Conservation (phyloP, 2,113 vertebrate genomes). For the Macrotis lagotis region DNA sequence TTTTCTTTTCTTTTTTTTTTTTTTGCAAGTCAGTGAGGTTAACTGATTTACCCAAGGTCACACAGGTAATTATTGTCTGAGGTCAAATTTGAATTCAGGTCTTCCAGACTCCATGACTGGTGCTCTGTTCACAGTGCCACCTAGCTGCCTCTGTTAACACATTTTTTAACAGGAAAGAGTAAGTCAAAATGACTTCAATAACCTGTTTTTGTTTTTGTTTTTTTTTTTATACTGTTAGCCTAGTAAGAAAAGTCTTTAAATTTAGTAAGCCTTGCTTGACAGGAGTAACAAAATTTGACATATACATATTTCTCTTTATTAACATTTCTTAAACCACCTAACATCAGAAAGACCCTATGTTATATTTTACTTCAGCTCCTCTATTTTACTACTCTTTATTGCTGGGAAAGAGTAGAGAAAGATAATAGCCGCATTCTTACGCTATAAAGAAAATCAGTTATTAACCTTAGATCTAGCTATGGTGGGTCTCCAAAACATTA, state of each 20-base stretch:
- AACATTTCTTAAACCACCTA: not conserved
- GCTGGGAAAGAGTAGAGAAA: not conserved
- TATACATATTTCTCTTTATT: constrained; percentile 20
- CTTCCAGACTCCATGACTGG: too few relatives aligned
- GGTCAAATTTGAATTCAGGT: too few relatives aligned
- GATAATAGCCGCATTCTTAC: not conserved
- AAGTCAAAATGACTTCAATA: not conserved
- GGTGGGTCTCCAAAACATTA: not conserved
- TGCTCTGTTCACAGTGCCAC: too few relatives aligned
- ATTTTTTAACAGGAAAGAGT: not conserved
- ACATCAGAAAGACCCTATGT: not conserved
- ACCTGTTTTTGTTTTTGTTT: not conserved
- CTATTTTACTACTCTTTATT: not conserved
- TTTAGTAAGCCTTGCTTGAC: constrained; percentile 7
- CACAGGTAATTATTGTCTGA: too few relatives aligned
- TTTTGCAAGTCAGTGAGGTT: too few relatives aligned
- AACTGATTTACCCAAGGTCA: too few relatives aligned
- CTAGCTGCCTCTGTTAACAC: too few relatives aligned
- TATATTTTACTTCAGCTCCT: not conserved
- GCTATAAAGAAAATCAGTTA: not conserved
- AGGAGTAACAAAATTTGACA: constrained; percentile 10
- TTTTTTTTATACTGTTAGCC: not conserved
- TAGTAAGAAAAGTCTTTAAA: not conserved
- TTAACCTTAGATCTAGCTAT: not conserved
- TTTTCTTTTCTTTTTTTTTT: too few relatives aligned